Evolutionary conservation across 2,888 invertebrate species (phyloP), one percentile per base, ranked within the genome.

Genomic region (Noctua janthe): DNA sequence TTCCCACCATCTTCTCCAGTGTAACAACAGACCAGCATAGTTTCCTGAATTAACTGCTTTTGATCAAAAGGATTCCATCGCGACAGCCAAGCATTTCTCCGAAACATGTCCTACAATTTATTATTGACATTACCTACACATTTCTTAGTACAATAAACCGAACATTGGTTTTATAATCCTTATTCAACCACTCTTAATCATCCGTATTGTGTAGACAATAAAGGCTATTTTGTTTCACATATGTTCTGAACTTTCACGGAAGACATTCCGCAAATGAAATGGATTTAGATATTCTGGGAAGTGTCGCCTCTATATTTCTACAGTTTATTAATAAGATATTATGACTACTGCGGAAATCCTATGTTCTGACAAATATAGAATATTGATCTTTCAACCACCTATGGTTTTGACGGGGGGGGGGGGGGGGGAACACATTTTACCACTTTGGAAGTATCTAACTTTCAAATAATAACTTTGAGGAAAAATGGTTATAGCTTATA

Each of bases 251-350:
- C 91, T 91, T 93, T 93, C 93, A 91, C 93, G 94, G 93, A 94
- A 94, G 93, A 92, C 92, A 93, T 93, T 93, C 91, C 75, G 79
- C 92, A 74, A 87, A 88, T 87, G 88, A 85, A 90, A 92, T 91
- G 91, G 91, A 91, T 94, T 94, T 93, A 94, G 92, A 93, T 90
- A 90, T 95, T 95, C 95, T 80, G 67, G 88, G 95, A 95, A 95
- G 86, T 88, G 88, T 85, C 86, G 87, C 87, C 83, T 81, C 88
- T 88, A 89, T 91, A 90, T 90, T 83, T 86, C 86, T 83, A 79
- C 51, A 51, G 82, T 79, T 85, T 89, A 85, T 89, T 89, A 89
- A 84, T 89, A 88, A 80, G 62, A 83, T 82, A 86, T 87, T 82
- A 84, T 84, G 76, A 79, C 74, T 76, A 59, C 75, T 73, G 67